phyloP scores from a whole-genome alignment of 2,113 vertebrate genomes.

The Hylia prasina region DNA sequence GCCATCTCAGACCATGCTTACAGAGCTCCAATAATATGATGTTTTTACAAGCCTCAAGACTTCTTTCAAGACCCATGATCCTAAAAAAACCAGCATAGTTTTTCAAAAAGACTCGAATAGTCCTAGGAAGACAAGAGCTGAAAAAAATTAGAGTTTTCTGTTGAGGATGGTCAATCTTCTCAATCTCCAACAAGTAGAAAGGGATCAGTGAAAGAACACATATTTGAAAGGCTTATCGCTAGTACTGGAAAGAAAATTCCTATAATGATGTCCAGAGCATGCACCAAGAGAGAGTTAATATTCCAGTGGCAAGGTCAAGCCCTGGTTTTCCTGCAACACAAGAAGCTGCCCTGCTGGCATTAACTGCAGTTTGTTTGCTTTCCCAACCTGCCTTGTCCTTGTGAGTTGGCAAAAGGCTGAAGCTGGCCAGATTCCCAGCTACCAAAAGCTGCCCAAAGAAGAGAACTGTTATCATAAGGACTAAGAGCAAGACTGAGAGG shows the following conservation, averaged over 20 bases:
- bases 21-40: background rate
- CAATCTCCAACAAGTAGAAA: background rate
- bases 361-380: background rate
- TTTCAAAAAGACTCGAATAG: background rate
- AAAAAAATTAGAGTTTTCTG: background rate
- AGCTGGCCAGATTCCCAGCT: background rate
- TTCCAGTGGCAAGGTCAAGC: background rate
- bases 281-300: background rate
- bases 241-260: background rate
- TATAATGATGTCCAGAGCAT: background rate
- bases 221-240: background rate
- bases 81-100: background rate
- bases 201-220: background rate
- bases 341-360: constrained; percentile 4
- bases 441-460: constrained; percentile 1
- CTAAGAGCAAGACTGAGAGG: background rate
- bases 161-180: background rate
- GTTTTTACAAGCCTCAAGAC: background rate
- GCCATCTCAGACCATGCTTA: background rate
- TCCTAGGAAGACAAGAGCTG: background rate
- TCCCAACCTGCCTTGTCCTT: constrained; percentile 17
- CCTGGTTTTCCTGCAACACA: background rate
- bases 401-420: background rate
- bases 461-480: background rate
- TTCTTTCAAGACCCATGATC: background rate